Base-by-base conservation (phyloP, 2,888 invertebrate species). In the Ptychoptera albimana region DNA sequence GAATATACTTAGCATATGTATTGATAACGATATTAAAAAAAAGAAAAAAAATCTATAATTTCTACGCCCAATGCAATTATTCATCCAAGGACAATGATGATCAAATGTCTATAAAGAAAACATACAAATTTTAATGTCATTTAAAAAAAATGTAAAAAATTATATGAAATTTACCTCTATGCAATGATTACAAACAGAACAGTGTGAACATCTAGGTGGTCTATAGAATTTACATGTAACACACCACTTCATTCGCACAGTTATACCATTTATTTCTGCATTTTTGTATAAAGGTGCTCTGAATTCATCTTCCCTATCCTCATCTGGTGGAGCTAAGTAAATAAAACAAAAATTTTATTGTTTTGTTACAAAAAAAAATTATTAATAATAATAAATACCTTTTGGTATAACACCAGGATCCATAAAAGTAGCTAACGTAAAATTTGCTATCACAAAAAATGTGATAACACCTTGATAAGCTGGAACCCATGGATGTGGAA, bases 171-270 rank as follows among this genome's bases (percentile, higher is more conserved):
- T 65, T 60, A 88, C 89, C 79, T 92, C 92, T 67, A 93, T 94
- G 68, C 96, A 97, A 63, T 91, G 91, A 72, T 98, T 93, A 74
- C 97, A 98, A 48, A 97, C 94, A 54, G 94, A 94, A 70, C 98
- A 98, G 69, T 98, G 98, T 48, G 94, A 94, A 69, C 97, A 96
- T 60, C 98, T 75, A 50, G 98, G 98, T 62, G 98, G 98, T 59
- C 98, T 76, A 70, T 99, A 98, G 73, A 98, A 98, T 72, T 96
- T 93, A 72, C 98, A 98, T 2, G 98, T 98, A 54, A 93, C 89
- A 70, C 98, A 97, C 97, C 97, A 98, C 70, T 98, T 99, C 97
- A 99, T 97, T 50, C 97, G 82, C 49, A 98, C 94, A 11, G 93
- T 93, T 54, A 97, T 93, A 49, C 96, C 96, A 69, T 94, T 92